phyloP scores from a whole-genome alignment of 2,797 vertebrate species.

The Lateolabrax maculatus region DNA sequence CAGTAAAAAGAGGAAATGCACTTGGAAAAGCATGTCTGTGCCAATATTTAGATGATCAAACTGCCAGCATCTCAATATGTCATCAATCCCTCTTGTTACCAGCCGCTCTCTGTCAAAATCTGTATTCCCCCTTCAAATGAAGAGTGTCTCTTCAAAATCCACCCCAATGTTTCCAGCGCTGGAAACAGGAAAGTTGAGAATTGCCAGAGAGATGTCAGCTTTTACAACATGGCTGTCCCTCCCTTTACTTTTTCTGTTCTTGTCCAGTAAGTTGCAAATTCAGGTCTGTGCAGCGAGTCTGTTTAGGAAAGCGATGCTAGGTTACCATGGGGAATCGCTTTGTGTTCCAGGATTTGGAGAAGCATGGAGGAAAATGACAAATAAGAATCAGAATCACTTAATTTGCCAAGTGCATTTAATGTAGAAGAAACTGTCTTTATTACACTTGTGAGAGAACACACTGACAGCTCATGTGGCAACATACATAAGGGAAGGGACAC shows the following conservation, averaged over 20 bases:
- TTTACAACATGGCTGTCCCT: slow-evolving; percentile 69
- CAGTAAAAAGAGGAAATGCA: slow-evolving; percentile 27
- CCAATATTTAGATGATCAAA: slow-evolving; percentile 47
- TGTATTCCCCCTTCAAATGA: slow-evolving; percentile 45
- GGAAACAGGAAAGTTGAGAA: slow-evolving; percentile 53
- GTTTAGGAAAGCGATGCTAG: slow-evolving; percentile 79
- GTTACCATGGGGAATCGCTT: slow-evolving; percentile 76
- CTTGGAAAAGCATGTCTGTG: slow-evolving; percentile 17
- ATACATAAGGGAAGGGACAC: neutral
- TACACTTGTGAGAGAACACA: slow-evolving; percentile 20
- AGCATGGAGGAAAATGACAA: slow-evolving; percentile 68
- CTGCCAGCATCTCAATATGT: slow-evolving; percentile 43
- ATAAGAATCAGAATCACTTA: slow-evolving; percentile 56
- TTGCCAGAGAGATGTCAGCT: slow-evolving; percentile 73
- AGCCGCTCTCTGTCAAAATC: slow-evolving; percentile 39
- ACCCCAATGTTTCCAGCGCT: slow-evolving; percentile 69
- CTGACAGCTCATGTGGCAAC: neutral
- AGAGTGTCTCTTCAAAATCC: slow-evolving; percentile 47
- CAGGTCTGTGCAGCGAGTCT: slow-evolving; percentile 49
- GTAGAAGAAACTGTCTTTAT: slow-evolving; percentile 26
- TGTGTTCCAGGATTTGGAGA: slow-evolving; percentile 68
- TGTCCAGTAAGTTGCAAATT: slow-evolving; percentile 59
- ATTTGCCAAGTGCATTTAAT: slow-evolving; percentile 53
- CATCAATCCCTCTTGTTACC: slow-evolving; percentile 36
- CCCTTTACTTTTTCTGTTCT: slow-evolving; percentile 66